A percentile compares a stretch with the other conserved stretches of the same genome.
Evolutionary conservation across 2,888 invertebrate genomes (phyloP).

Genomic region (Dendrolimus pini): DNA sequence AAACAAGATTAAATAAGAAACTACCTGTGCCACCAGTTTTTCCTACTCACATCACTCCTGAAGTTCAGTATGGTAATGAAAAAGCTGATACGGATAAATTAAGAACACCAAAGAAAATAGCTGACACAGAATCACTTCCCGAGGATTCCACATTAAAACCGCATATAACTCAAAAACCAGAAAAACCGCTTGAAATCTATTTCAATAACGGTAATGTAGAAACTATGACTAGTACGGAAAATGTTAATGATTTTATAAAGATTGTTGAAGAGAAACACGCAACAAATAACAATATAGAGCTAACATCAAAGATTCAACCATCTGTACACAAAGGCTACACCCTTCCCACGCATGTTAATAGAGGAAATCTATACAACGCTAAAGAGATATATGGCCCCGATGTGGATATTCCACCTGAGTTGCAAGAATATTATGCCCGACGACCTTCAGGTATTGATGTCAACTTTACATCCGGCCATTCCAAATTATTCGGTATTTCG

Average conservation of each 20-base stretch:
- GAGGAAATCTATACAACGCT: slow-evolving; percentile 13
- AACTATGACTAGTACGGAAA: slow-evolving; percentile 43
- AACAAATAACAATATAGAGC: slow-evolving; percentile 23
- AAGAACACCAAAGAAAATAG: slow-evolving; percentile 45
- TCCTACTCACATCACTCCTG: slow-evolving; percentile 61
- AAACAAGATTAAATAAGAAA: slow-evolving; percentile 31
- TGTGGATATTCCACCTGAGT: slow-evolving; percentile 29
- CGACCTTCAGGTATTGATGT: slow-evolving; percentile 26
- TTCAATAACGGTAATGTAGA: slow-evolving; percentile 49
- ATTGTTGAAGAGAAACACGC: slow-evolving; percentile 35
- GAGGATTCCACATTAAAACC: slow-evolving; percentile 59
- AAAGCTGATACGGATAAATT: slow-evolving; percentile 52
- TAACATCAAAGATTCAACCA: slow-evolving; percentile 21
- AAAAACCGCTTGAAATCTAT: slow-evolving; percentile 58
- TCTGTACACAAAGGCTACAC: slow-evolving; percentile 23
- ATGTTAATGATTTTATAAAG: slow-evolving; percentile 40
- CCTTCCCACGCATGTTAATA: slow-evolving; percentile 7
- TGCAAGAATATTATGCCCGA: slow-evolving; percentile 33
- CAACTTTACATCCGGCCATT: slow-evolving; percentile 78
- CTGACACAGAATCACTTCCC: slow-evolving; percentile 25
- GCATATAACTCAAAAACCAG: slow-evolving; percentile 65
- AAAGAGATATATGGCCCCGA: slow-evolving; percentile 20
- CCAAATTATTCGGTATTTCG: slow-evolving; percentile 78
- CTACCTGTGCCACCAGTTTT: slow-evolving; percentile 54
- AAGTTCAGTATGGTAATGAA: slow-evolving; percentile 72